Base-by-base conservation (phyloP, 2,888 invertebrate species). In the Lasioglossum vierecki region DNA sequence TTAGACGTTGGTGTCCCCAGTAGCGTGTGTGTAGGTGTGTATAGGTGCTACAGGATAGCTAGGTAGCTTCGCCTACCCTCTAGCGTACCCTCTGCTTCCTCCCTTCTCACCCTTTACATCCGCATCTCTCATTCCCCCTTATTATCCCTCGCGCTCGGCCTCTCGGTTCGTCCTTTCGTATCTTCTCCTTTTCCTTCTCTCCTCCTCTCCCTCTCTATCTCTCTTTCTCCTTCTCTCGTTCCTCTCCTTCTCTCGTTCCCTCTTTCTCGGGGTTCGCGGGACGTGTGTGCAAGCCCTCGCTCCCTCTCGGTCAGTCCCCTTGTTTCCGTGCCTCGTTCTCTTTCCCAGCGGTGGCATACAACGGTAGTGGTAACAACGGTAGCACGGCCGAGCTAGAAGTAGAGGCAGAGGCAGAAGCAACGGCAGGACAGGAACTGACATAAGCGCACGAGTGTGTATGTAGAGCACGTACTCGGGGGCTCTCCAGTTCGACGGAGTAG, bases 401-500 rank as follows among this genome's bases (percentile, higher is more conserved):
- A 26, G 74, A 15, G 75, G 72, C 70, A 77, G 84, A 60, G 66
- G 70, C 78, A 80, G 88, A 77, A 79, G 86, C 87, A 88, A 84
- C 85, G 85, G 89, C 87, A 90, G 92, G 91, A 93, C 92, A 91
- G 91, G 88, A 91, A 90, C 91, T 93, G 93, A 93, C 93, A 93
- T 93, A 93, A 93, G 93, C 92, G 91, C 88, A 88, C 84, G 91
- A 90, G 91, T 92, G 94, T 94, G 94, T 94, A 94, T 94, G 94
- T 94, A 94, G 94, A 94, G 94, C 94, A 95, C 94, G 94, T 94
- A 95, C 92, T 92, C 90, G 91, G 89, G 91, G 92, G 92, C 92
- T 92, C 93, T 93, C 92, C 91, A 92, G 92, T 93, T 93, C 93
- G 93, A 93, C 93, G 92, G 91, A 90, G 92, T 91, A 86, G 92